These are phyloP conservation scores for Frankliniella fusca DNA, from an alignment of 2,888 invertebrate genomes.

Conservation along the genomic window DNA sequence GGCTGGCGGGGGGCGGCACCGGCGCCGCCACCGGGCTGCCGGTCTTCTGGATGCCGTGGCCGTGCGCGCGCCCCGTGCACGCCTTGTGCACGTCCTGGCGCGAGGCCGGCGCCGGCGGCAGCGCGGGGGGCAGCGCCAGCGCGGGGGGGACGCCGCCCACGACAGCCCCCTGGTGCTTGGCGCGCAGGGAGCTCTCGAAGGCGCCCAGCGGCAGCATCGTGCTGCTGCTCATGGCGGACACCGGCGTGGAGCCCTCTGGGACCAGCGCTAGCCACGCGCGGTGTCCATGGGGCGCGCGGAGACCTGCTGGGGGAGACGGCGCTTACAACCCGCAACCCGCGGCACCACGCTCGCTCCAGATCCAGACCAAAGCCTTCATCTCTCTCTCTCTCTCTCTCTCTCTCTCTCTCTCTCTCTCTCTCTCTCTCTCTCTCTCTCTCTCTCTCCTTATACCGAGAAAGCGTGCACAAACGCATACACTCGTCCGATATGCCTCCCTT, in stretches of 20 bases:
- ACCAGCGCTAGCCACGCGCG: background rate
- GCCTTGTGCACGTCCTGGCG: slow-evolving; percentile 59
- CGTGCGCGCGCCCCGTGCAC: slow-evolving; percentile 73
- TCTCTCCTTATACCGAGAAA: too few species aligned
- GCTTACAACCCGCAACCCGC: background rate
- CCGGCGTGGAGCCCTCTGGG: background rate
- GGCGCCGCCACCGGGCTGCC: slow-evolving; percentile 31
- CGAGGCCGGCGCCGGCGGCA: slow-evolving; percentile 28
- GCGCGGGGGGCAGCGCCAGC: slow-evolving; percentile 30
- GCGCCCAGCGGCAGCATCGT: slow-evolving; percentile 36
- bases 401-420: too few species aligned
- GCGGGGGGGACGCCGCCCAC: background rate
- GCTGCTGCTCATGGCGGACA: slow-evolving; percentile 20
- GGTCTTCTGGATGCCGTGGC: slow-evolving; percentile 60
- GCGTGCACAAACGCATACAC: too few species aligned
- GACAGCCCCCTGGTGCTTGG: slow-evolving; percentile 30
- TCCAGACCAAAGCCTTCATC: too few species aligned
- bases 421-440: too few species aligned
- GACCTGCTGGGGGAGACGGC: background rate
- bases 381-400: too few species aligned
- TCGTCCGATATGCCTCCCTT: too few species aligned
- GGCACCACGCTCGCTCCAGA: too few species aligned
- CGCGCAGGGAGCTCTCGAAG: slow-evolving; percentile 39
- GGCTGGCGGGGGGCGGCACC: background rate
- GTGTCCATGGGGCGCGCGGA: background rate